Percentiles rank a stretch among this genome's conserved stretches.
Evolutionary conservation across 2,888 invertebrate genomes (phyloP).

Genomic region (Galeopsomyia nigrocyanea): DNA sequence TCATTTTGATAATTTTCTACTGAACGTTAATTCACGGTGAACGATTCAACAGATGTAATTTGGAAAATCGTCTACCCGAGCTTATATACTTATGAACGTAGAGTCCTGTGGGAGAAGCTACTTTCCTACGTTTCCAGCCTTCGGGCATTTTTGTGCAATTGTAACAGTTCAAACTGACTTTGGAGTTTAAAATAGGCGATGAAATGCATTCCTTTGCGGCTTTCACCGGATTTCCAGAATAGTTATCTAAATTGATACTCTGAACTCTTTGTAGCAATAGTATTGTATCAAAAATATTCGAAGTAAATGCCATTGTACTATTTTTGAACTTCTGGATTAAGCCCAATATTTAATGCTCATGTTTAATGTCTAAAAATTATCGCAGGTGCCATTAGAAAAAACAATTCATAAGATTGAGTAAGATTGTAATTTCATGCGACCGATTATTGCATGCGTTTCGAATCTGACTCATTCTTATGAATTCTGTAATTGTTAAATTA

Average conservation of each 20-base stretch:
- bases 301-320: no score
- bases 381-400: no score
- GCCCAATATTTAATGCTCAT: background rate
- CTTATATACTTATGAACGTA: slow-evolving; percentile 28
- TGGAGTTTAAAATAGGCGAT: background rate
- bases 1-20: slow-evolving; percentile 13
- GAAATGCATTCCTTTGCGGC: slow-evolving; percentile 23
- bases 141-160: slow-evolving; percentile 9
- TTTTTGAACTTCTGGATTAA: no score
- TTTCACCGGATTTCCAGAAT: slow-evolving; percentile 22
- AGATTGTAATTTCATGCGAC: no score
- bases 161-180: slow-evolving; percentile 15
- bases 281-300: background rate
- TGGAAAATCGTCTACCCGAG: background rate
- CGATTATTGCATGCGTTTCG: no score
- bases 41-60: slow-evolving; percentile 6
- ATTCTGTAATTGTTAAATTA: no score
- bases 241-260: slow-evolving; percentile 4
- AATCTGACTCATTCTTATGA: no score
- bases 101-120: slow-evolving; percentile 14
- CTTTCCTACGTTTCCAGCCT: slow-evolving; percentile 16
- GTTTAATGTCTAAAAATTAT: no score
- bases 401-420: no score
- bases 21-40: background rate
- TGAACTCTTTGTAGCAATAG: background rate